Conservation (phyloP, 2,797 vertebrate genomes). For the Tarsius wallacei region DNA sequence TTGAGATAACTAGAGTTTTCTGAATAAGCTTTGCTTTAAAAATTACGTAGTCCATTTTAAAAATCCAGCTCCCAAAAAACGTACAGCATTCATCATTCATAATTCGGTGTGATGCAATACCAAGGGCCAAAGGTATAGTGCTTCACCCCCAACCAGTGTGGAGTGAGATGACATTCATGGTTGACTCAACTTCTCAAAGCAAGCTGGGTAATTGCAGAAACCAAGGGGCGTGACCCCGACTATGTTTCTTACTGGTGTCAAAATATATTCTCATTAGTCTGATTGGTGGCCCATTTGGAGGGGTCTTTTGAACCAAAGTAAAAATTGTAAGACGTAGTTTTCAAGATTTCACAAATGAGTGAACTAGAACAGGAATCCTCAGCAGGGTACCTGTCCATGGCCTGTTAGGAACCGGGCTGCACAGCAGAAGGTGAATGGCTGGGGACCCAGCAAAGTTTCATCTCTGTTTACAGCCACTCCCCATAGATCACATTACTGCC, state of each 20-base stretch:
- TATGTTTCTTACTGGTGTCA: slow-evolving; percentile 89
- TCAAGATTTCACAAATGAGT: slow-evolving; percentile 35
- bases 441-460: no score
- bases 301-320: slow-evolving; percentile 76
- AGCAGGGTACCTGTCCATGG: no score
- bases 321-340: slow-evolving; percentile 50
- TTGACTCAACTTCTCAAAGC: slow-evolving; percentile 90
- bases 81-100: slow-evolving; percentile 90
- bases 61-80: slow-evolving; percentile 85
- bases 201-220: slow-evolving; percentile 91
- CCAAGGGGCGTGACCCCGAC: slow-evolving; percentile 88
- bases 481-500: no score
- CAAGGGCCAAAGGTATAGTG: slow-evolving; percentile 86
- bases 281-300: slow-evolving; percentile 87
- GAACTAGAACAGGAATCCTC: background rate
- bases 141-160: slow-evolving; percentile 70
- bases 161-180: slow-evolving; percentile 91
- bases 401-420: no score
- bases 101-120: slow-evolving; percentile 92
- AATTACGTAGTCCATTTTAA: slow-evolving; percentile 84
- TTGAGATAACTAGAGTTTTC: slow-evolving; percentile 76
- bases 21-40: slow-evolving; percentile 84
- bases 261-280: slow-evolving; percentile 89
- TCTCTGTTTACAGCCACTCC: no score
- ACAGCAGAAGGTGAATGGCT: no score